Conservation (phyloP, 2,888 invertebrate species). For the Lepidochrysops patricia region DNA sequence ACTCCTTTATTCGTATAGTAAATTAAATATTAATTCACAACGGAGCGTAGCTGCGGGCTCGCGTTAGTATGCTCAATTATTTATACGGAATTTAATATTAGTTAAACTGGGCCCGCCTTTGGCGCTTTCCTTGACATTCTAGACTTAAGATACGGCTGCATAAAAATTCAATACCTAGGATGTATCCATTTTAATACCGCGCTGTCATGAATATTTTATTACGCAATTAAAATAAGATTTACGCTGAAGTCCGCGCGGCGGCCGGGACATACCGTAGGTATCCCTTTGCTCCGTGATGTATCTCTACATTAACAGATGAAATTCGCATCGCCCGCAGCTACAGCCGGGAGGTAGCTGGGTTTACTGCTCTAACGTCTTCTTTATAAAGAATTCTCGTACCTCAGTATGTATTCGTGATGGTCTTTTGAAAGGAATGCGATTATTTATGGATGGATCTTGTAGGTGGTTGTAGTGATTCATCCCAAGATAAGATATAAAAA, state of each 20-base stretch:
- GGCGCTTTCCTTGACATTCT: slow-evolving; percentile 17
- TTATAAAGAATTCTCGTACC: no score
- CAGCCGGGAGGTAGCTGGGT: not conserved
- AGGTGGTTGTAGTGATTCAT: no score
- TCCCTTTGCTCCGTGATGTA: not conserved
- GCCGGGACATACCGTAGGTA: not conserved
- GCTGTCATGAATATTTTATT: slow-evolving; percentile 11
- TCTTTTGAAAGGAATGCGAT: no score
- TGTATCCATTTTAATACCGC: slow-evolving; percentile 10
- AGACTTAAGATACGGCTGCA: slow-evolving; percentile 10
- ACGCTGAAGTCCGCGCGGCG: not conserved
- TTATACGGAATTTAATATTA: slow-evolving; percentile 17
- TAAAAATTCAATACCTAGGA: slow-evolving; percentile 10
- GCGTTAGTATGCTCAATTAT: slow-evolving; percentile 15
- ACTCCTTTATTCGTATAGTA: slow-evolving; percentile 8
- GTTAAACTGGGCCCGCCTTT: slow-evolving; percentile 19
- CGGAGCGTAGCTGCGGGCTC: slow-evolving; percentile 14
- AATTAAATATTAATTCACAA: slow-evolving; percentile 13
- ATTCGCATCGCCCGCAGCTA: not conserved
- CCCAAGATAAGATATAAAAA: no score
- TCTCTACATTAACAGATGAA: slow-evolving; percentile 1
- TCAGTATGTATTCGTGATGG: no score
- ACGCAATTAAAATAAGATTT: slow-evolving; percentile 11
- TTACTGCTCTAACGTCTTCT: not conserved
- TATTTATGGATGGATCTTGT: no score